phyloP scores from a whole-genome alignment of 2,113 vertebrate species.

The Henicopernis longicauda region DNA sequence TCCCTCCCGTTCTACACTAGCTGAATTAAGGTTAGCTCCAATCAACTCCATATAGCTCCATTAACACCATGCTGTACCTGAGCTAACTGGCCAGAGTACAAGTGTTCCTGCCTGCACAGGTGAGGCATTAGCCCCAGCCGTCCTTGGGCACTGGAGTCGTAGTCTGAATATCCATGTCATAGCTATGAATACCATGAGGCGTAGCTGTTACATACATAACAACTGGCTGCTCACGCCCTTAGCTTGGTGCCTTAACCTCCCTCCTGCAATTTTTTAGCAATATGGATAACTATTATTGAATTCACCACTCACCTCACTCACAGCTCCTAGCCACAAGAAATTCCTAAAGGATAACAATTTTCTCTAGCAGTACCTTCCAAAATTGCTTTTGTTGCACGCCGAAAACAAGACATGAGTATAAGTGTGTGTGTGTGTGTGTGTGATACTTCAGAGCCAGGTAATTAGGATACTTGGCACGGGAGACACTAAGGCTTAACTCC shows the following conservation, averaged over 20 bases:
- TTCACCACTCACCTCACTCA: neutral
- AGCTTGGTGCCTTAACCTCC: neutral
- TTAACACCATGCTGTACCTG: neutral
- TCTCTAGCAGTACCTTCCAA: neutral
- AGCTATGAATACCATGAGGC: neutral
- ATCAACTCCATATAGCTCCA: neutral
- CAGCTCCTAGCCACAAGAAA: neutral
- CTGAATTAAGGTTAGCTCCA: neutral
- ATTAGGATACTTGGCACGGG: conserved; percentile 5
- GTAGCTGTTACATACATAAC: neutral
- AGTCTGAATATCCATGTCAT: neutral
- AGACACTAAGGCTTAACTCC: neutral
- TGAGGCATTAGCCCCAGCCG: neutral
- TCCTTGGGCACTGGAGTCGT: neutral
- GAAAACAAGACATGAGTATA: neutral
- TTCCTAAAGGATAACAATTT: neutral
- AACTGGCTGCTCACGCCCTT: neutral
- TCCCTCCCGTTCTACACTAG: neutral
- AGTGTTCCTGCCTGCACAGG: neutral
- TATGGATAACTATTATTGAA: neutral
- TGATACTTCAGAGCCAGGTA: conserved; percentile 26
- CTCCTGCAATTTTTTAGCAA: neutral
- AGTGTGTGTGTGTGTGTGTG: neutral
- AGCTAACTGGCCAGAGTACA: neutral
- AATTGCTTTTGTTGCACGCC: neutral